A percentile compares a stretch with the other conserved stretches of the same genome.
Evolutionary conservation across 2,113 vertebrate species (phyloP).

Genomic region (Chitala chitala): DNA sequence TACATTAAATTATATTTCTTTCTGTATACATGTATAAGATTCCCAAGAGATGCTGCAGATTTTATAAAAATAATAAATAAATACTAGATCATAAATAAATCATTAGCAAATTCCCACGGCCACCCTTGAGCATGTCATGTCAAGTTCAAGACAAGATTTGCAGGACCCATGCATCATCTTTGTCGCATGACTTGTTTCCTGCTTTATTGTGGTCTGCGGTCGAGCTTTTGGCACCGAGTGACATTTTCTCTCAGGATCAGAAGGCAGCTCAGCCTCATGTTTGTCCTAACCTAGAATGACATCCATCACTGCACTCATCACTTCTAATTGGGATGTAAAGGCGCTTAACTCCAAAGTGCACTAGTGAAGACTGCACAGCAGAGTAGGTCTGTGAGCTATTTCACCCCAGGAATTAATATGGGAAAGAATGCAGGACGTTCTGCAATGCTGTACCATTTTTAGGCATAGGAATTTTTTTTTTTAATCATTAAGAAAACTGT

Average conservation of each 20-base stretch:
- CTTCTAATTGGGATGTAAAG: neutral
- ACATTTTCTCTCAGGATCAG: conserved; percentile 15
- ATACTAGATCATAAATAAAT: neutral
- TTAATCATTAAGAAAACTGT: too few species aligned
- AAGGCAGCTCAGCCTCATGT: neutral
- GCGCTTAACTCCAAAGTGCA: neutral
- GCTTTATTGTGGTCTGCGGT: neutral
- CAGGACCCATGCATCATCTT: neutral
- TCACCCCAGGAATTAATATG: neutral
- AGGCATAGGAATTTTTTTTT: too few species aligned
- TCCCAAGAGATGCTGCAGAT: neutral
- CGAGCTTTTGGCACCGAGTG: conserved; percentile 15
- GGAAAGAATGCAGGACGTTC: too few species aligned
- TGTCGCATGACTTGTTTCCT: neutral
- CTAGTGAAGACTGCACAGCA: neutral
- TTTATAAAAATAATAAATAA: neutral
- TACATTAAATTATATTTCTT: too few species aligned
- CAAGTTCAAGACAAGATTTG: neutral
- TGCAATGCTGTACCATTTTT: too few species aligned
- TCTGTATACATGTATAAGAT: too few species aligned
- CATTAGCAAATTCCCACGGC: too few species aligned
- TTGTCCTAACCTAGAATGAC: neutral
- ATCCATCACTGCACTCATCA: neutral
- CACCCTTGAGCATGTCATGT: too few species aligned
- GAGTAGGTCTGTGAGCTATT: neutral